A percentile compares a stretch with the other conserved stretches of the same genome.
Conservation (phyloP, 2,797 vertebrate genomes). For the Tapera naevia region DNA sequence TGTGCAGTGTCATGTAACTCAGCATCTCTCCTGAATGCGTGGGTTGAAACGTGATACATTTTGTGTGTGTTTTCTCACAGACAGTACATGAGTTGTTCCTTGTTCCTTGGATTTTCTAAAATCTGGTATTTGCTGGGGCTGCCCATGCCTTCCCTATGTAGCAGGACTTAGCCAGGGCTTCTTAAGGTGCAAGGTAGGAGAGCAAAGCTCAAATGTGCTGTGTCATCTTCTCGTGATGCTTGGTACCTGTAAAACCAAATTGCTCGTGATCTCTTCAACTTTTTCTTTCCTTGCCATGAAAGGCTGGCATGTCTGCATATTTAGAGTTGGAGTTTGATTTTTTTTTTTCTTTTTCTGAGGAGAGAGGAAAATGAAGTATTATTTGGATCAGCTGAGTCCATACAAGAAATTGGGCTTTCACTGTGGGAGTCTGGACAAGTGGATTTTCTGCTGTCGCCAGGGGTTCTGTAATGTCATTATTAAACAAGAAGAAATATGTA, state of each 20-base stretch:
- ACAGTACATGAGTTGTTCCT: not conserved
- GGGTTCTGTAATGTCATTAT: not conserved
- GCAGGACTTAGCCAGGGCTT: not conserved
- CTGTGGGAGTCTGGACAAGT: not conserved
- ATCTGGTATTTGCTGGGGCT: not conserved
- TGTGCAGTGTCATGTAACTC: not conserved
- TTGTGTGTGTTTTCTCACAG: not conserved
- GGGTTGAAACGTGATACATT: not conserved
- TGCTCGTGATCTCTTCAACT: not conserved
- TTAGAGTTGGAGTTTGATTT: not conserved
- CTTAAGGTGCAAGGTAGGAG: not conserved
- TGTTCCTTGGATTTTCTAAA: not conserved
- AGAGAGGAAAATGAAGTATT: not conserved
- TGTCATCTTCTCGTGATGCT: not conserved
- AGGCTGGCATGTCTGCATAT: not conserved
- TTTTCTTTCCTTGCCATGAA: not conserved
- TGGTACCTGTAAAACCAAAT: not conserved
- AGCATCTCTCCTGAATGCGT: not conserved
- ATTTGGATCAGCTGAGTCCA: not conserved
- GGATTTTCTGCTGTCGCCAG: not conserved
- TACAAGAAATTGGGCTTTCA: not conserved
- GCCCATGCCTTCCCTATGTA: not conserved
- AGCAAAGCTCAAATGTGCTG: not conserved
- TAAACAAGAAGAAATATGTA: not conserved
- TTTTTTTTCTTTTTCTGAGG: not conserved